Evolutionary conservation across 2,797 vertebrate species (phyloP).

Genomic region (Naso thynnoides): DNA sequence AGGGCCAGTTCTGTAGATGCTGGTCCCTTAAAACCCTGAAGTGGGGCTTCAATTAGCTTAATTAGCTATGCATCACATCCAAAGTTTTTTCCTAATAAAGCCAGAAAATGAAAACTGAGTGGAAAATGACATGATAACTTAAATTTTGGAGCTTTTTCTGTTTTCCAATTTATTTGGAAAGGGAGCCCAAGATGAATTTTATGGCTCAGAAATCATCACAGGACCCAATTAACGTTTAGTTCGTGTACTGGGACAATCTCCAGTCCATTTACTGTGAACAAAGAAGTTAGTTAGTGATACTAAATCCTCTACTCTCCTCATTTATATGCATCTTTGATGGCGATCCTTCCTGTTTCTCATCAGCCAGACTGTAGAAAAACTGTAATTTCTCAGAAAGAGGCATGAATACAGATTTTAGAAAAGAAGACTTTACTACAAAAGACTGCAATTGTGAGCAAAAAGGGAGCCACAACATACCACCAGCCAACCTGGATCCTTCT

Average conservation of each 20-base stretch:
- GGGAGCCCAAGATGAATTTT: neutral
- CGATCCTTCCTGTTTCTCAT: constrained; percentile 25
- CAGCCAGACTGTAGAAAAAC: constrained; percentile 24
- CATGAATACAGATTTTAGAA: neutral
- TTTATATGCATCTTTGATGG: constrained; percentile 29
- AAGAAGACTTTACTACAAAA: neutral
- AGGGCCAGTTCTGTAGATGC: constrained; percentile 9
- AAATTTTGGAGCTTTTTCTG: rapidly evolving
- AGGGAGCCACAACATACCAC: constrained; percentile 50
- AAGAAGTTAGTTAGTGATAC: neutral
- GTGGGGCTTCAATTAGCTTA: constrained; percentile 4
- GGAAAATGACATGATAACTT: neutral
- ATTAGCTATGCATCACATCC: neutral
- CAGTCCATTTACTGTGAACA: neutral
- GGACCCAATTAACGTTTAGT: neutral
- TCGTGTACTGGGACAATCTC: neutral
- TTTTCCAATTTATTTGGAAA: neutral
- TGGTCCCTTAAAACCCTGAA: neutral
- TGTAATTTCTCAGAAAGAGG: constrained; percentile 24
- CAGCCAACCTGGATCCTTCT: constrained; percentile 52
- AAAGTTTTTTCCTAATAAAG: neutral
- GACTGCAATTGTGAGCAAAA: constrained; percentile 55
- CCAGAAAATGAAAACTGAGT: neutral
- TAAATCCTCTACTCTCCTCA: constrained; percentile 2
- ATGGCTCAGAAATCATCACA: neutral